Evolutionary conservation across 2,888 invertebrate species (phyloP).

Genomic region (Nomada flava): DNA sequence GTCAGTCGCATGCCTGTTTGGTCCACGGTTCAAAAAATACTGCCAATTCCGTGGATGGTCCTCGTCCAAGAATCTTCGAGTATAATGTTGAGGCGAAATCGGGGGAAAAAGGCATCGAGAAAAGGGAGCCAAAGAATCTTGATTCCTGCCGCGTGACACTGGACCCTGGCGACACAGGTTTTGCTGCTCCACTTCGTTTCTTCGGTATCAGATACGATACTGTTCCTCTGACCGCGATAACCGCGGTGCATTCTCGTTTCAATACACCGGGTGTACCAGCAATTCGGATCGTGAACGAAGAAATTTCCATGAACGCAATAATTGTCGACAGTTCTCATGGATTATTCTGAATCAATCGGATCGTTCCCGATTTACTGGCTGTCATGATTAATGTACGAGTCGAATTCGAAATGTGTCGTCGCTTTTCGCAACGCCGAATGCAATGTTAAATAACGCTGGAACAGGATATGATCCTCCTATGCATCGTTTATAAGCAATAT

Average conservation of each 20-base stretch:
- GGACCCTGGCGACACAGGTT: slow-evolving; percentile 61
- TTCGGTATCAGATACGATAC: slow-evolving; percentile 51
- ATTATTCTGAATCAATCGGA: background rate
- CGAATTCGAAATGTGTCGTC: background rate
- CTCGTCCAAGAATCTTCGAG: slow-evolving; percentile 28
- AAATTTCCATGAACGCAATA: background rate
- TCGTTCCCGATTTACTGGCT: background rate
- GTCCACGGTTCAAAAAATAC: slow-evolving; percentile 12
- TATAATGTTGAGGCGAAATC: slow-evolving; percentile 18
- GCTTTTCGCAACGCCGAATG: background rate
- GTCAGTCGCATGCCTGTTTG: slow-evolving; percentile 14
- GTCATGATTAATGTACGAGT: background rate
- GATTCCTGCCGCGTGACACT: slow-evolving; percentile 58
- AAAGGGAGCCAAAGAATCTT: slow-evolving; percentile 54
- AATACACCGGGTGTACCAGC: slow-evolving; percentile 14
- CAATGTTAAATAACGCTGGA: background rate
- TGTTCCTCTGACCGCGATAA: slow-evolving; percentile 53
- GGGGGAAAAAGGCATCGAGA: slow-evolving; percentile 17
- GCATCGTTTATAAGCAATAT: no score
- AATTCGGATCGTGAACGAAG: background rate
- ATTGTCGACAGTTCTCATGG: background rate
- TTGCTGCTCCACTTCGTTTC: slow-evolving; percentile 57
- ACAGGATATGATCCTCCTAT: background rate
- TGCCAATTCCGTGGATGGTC: slow-evolving; percentile 17
- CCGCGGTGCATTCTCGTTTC: slow-evolving; percentile 33